Evolutionary conservation across 2,888 invertebrate genomes (phyloP).

Genomic region (Carpatolechia fugitivella): DNA sequence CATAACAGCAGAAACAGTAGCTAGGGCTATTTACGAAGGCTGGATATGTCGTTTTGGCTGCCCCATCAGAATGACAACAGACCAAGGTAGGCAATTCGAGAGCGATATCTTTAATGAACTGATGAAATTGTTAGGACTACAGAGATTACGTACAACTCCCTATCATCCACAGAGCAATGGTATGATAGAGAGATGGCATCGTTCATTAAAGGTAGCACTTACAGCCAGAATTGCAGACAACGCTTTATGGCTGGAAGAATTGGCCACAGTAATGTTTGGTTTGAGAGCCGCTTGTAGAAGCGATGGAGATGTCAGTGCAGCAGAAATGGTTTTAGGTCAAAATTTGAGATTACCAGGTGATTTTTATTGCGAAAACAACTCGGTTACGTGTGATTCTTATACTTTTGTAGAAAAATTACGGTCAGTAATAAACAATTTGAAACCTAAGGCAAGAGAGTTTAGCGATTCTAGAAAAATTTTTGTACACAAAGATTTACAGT

Average conservation of each 20-base stretch:
- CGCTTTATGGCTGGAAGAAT: too few species aligned
- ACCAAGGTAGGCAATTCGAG: slow-evolving; percentile 44
- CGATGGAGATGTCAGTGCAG: too few species aligned
- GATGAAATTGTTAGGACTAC: too few species aligned
- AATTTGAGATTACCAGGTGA: background rate
- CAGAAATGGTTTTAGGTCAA: background rate
- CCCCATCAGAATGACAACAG: slow-evolving; percentile 37
- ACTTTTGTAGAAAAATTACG: background rate
- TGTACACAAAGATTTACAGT: background rate
- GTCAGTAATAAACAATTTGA: background rate
- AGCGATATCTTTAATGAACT: too few species aligned
- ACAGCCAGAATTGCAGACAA: too few species aligned
- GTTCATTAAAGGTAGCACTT: too few species aligned
- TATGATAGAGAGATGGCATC: too few species aligned
- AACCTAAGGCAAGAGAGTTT: background rate
- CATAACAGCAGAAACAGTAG: slow-evolving; percentile 41
- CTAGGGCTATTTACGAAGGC: slow-evolving; percentile 29
- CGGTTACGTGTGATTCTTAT: background rate
- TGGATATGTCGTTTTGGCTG: slow-evolving; percentile 34
- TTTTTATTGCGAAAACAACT: background rate
- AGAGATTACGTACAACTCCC: too few species aligned
- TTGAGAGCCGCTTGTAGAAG: too few species aligned
- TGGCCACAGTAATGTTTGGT: too few species aligned
- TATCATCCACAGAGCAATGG: too few species aligned
- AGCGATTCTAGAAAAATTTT: slow-evolving; percentile 5